Base-by-base conservation (phyloP, 2,888 invertebrate genomes). In the Tubiluchus corallicola region DNA sequence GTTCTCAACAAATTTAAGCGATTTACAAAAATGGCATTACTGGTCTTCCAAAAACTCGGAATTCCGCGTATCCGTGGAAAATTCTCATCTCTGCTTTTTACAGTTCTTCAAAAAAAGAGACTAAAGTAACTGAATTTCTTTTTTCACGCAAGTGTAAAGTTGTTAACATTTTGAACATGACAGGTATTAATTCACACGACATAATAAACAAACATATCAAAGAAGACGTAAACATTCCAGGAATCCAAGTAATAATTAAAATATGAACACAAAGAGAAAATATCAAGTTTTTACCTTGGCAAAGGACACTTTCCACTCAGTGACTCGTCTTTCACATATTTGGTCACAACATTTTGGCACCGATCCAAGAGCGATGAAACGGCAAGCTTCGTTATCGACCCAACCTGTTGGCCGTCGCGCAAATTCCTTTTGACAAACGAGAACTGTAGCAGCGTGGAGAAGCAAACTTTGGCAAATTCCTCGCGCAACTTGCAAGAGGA, bases 391-490 rank as follows among this genome's bases (percentile, higher is more conserved):
- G 66, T 68, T 20, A 68, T 63, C 57, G 79, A 70, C 5, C 73
- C 74, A 40, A 74, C 71, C 54, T 72, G 74, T n/a, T n/a, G n/a
- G n/a, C n/a, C n/a, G 48, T 50, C 45, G n/a, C 13, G 21, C 17
- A 47, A 21, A 44, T 39, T 47, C 47, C 38, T 41, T 17, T 51
- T 59, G 81, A 66, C 55, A 52, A 66, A 73, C 1, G 92, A 92
- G 68, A 90, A 92, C 65, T 92, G 88, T 40, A 94, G 70, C 18
- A 94, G 68, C 0, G 92, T 92, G 66, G 94, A 92, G 60, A 94
- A 94, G 61, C 94, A 94, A 0, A 82, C 82, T 59, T 90, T 82
- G 39, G 94, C 92, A 67, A 94, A 92, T 61, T 92, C 90, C 66
- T 94, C 92, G 17, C 16, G 17, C n/a, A 4, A 16, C n/a, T 38